These are phyloP conservation scores for Gopherus flavomarginatus DNA, from an alignment of 2,113 vertebrate species.

Conservation along the genomic window DNA sequence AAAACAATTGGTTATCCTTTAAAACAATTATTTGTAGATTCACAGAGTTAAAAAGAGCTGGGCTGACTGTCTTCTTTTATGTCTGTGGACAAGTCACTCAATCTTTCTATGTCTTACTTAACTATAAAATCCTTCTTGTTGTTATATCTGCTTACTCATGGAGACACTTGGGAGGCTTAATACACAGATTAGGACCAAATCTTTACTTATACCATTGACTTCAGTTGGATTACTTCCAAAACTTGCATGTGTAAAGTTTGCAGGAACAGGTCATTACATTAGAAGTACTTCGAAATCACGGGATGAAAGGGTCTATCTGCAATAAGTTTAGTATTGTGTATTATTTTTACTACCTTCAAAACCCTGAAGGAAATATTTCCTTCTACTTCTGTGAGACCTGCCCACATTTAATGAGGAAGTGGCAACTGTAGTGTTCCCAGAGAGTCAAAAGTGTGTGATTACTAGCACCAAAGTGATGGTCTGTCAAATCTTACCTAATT, in stretches of 20 bases:
- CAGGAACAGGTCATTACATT: too few species aligned
- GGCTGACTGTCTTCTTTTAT: background rate
- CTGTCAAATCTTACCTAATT: background rate
- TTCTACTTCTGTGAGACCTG: background rate
- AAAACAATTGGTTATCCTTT: slow-evolving; percentile 51
- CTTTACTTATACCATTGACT: background rate
- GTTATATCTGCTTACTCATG: background rate
- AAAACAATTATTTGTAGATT: slow-evolving; percentile 58
- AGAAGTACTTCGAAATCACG: too few species aligned
- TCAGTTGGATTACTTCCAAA: background rate
- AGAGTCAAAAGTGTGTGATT: background rate
- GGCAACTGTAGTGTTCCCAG: background rate
- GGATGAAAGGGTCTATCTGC: background rate
- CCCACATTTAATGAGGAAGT: background rate
- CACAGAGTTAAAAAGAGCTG: slow-evolving; percentile 37
- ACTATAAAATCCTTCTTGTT: background rate
- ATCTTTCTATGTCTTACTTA: background rate
- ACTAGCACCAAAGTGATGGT: background rate
- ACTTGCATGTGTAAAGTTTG: background rate
- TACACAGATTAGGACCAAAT: background rate
- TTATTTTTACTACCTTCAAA: background rate
- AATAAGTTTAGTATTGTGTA: background rate
- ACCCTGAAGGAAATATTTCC: background rate
- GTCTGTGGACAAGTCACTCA: background rate
- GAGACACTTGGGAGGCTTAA: background rate